Percentiles rank a stretch among this genome's conserved stretches.
phyloP scores from a whole-genome alignment of 2,888 invertebrate species.

The Herminia tarsipennalis region DNA sequence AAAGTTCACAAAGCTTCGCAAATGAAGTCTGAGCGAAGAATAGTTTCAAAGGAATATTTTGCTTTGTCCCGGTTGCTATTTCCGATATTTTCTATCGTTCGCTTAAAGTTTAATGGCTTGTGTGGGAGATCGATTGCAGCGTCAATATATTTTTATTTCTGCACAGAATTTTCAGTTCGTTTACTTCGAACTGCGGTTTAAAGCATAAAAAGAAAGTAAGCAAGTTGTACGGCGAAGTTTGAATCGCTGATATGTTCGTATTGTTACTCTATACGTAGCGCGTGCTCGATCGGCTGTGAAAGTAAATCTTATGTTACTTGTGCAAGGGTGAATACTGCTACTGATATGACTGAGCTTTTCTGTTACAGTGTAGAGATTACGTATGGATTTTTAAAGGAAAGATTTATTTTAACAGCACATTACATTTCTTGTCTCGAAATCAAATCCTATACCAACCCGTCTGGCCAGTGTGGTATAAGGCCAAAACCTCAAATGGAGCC shows the following conservation, averaged over 20 bases:
- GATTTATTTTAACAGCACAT: too few species aligned
- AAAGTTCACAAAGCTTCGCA: constrained; percentile 56
- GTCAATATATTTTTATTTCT: constrained; percentile 76
- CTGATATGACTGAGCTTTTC: too few species aligned
- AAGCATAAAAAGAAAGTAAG: constrained; percentile 47
- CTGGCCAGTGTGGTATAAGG: too few species aligned
- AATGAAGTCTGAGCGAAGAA: constrained; percentile 60
- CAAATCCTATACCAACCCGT: too few species aligned
- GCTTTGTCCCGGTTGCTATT: constrained; percentile 66
- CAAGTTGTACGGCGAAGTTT: constrained; percentile 44
- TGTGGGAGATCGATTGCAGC: constrained; percentile 66
- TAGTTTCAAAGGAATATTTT: constrained; percentile 72
- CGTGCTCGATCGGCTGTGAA: constrained; percentile 43
- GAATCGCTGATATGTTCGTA: constrained; percentile 41
- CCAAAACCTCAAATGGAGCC: too few species aligned
- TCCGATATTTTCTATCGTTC: constrained; percentile 69
- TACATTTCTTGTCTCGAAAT: too few species aligned
- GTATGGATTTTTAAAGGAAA: too few species aligned
- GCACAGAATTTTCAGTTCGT: constrained; percentile 68
- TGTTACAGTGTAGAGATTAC: too few species aligned
- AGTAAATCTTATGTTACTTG: constrained; percentile 39
- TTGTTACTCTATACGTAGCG: constrained; percentile 46
- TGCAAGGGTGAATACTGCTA: constrained; percentile 12
- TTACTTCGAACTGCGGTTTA: constrained; percentile 49
- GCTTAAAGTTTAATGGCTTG: constrained; percentile 75